Percentiles rank a stretch among this genome's conserved stretches.
phyloP scores from a whole-genome alignment of 2,113 vertebrate genomes.

The Otocyon megalotis region DNA sequence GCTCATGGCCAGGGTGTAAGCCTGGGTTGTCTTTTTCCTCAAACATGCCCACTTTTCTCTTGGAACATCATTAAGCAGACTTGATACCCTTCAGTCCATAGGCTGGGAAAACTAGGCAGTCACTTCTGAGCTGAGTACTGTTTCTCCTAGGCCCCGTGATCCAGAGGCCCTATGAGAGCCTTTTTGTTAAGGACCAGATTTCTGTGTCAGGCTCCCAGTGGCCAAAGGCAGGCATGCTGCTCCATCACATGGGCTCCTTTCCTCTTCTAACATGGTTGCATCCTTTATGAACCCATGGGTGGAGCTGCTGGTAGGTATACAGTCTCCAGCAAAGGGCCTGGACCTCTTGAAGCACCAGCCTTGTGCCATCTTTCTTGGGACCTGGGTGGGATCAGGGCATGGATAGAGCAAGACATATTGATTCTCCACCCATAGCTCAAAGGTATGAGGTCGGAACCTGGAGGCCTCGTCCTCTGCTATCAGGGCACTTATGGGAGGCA shows the following conservation, averaged over 20 bases:
- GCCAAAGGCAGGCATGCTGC: neutral
- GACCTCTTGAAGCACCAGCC: neutral
- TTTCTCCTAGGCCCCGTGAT: neutral
- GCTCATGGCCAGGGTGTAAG: neutral
- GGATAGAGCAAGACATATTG: neutral
- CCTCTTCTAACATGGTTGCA: neutral
- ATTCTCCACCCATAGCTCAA: neutral
- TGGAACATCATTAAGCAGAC: neutral
- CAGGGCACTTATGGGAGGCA: neutral
- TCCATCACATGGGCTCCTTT: neutral
- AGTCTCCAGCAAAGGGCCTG: neutral
- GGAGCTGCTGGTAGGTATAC: neutral
- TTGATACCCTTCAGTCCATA: neutral
- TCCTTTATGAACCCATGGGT: neutral
- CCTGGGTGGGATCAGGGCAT: neutral
- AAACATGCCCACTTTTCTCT: neutral
- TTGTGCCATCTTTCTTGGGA: neutral
- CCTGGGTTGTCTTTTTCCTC: neutral
- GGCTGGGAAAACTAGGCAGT: neutral
- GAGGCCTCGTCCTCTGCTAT: neutral
- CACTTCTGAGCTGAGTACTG: neutral
- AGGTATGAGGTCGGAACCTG: neutral
- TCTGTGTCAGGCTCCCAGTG: neutral
- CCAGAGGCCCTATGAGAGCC: neutral
- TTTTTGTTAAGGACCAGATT: neutral